These are phyloP conservation scores for Phalacrocorax carbo DNA, from an alignment of 2,113 vertebrate genomes.

Conservation along the genomic window DNA sequence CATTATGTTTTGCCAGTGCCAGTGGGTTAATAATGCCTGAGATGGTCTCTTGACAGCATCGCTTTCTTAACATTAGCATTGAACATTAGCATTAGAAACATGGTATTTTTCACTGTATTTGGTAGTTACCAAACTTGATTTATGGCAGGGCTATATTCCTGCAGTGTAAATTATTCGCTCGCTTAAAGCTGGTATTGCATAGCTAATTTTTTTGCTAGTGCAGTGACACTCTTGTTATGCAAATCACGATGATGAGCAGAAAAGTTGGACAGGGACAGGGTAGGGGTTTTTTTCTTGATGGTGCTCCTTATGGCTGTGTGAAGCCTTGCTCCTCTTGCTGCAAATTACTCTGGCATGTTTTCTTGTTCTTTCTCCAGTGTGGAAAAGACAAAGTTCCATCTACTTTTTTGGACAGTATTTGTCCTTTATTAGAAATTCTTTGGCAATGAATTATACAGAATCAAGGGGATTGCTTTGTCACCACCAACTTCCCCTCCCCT, in stretches of 20 bases:
- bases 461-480: conserved; percentile 5
- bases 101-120: conserved; percentile 48
- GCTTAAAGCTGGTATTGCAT: conserved; percentile 2
- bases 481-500: background rate
- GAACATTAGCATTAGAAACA: background rate
- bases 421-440: background rate
- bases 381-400: background rate
- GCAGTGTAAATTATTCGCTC: conserved; percentile 18
- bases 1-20: background rate
- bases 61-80: background rate
- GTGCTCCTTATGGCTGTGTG: background rate
- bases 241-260: background rate
- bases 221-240: background rate
- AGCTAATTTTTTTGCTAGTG: conserved; percentile 16
- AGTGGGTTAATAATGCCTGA: conserved; percentile 15
- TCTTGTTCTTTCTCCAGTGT: background rate
- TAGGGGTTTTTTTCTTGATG: background rate
- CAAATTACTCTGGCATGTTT: background rate
- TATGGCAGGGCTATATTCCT: background rate
- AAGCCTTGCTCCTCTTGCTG: background rate
- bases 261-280: background rate
- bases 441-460: background rate
- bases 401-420: background rate
- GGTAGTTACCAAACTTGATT: conserved; percentile 47
- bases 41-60: background rate